Base-by-base conservation (phyloP, 2,888 invertebrate species). In the Cryptocheilus praepositus region DNA sequence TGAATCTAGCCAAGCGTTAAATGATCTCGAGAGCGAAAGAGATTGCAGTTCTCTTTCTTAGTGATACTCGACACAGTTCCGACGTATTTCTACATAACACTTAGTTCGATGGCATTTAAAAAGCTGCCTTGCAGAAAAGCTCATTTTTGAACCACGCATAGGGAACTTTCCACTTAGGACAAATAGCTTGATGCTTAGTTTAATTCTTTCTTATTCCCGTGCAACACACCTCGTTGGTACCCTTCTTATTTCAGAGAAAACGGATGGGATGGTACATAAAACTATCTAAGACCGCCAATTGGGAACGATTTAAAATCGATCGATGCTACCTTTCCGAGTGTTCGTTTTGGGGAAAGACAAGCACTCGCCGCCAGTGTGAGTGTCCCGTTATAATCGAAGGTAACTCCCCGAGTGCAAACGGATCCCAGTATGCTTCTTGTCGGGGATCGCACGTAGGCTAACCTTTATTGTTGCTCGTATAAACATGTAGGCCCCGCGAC, bases 391-490 rank as follows among this genome's bases (percentile, higher is more conserved):
- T 28, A 61, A 64, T 70, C 63, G 64, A 64, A 66, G 70, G 55
- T 51, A 67, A 70, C 49, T 60, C 44, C 25, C 58, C 46, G 67
- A 62, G 64, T 49, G 61, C 53, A 54, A 60, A 68, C 51, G 44
- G 59, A 65, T 76, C 72, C 52, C 69, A 60, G 63, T 69, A 56
- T 67, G 36, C 36, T 36, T 61, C 61, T 70, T 64, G 5, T 21
- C 43, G 68, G 55, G 55, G 57, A 74, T 74, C 64, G 43, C 63
- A 45, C 63, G 61, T 49, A 52, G 66, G 56, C 18, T 75, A 78
- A 81, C 78, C 81, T 82, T 81, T 81, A 75, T 76, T 76, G 65
- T 75, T 71, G 69, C 13, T 56, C 43, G 52, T 28, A 53, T 60
- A 71, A 73, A 74, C 62, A 69, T 60, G 55, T 59, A 52, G 64